Evolutionary conservation across 2,888 invertebrate genomes (phyloP).

Genomic region (Hymenopus coronatus): DNA sequence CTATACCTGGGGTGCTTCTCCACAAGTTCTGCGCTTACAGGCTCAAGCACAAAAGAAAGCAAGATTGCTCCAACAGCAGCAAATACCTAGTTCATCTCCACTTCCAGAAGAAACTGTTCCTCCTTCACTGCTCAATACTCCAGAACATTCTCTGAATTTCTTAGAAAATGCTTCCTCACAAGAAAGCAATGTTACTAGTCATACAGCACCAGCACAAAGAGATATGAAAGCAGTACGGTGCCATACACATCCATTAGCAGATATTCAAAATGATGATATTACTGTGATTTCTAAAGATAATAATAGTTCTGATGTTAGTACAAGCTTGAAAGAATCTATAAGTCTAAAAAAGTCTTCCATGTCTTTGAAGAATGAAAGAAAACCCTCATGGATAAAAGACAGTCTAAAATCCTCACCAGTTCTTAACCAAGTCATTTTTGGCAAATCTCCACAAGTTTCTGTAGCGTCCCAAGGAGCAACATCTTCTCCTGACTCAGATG

Average conservation of each 20-base stretch:
- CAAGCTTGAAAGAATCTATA: neutral
- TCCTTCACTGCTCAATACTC: neutral
- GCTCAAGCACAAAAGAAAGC: conserved; percentile 61
- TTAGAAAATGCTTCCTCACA: neutral
- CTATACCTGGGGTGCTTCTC: conserved; percentile 75
- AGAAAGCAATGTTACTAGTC: neutral
- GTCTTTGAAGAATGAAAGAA: neutral
- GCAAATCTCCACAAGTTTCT: neutral
- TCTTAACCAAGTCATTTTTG: neutral
- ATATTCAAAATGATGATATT: neutral
- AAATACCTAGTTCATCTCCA: conserved; percentile 9
- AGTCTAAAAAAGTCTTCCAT: neutral
- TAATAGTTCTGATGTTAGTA: neutral
- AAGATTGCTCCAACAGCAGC: conserved; percentile 52
- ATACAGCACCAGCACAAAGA: neutral
- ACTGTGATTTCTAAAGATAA: neutral
- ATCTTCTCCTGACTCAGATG: neutral
- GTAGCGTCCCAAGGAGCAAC: neutral
- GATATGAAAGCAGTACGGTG: neutral
- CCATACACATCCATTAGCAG: neutral
- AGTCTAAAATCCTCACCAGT: neutral
- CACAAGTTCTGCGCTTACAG: conserved; percentile 66
- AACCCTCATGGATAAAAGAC: neutral
- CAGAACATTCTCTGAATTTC: neutral
- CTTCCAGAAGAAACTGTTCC: neutral